These are phyloP conservation scores for Uloborus plumipes DNA, from an alignment of 2,888 invertebrate genomes.

Conservation along the genomic window DNA sequence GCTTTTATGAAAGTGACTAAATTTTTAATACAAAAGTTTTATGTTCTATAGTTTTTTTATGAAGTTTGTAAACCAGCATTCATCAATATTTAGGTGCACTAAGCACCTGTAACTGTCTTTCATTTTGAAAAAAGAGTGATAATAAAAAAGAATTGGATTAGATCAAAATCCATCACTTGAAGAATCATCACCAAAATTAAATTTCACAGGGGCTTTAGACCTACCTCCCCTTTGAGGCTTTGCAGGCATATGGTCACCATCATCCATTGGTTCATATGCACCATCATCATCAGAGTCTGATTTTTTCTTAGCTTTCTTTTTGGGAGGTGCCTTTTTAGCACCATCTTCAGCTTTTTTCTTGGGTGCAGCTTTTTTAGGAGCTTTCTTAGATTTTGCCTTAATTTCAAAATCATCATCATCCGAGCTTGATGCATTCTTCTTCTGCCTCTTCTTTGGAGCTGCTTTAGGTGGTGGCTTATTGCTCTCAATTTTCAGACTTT, in stretches of 20 bases:
- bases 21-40: too few species aligned
- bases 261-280: conserved; percentile 34
- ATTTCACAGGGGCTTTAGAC: conserved; percentile 73
- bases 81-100: too few species aligned
- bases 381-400: conserved; percentile 55
- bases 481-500: conserved; percentile 8
- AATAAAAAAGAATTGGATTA: too few species aligned
- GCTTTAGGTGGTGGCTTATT: conserved; percentile 29
- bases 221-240: conserved; percentile 73
- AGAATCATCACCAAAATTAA: conserved; percentile 72
- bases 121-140: too few species aligned
- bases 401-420: conserved; percentile 55
- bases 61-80: too few species aligned
- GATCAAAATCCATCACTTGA: conserved; percentile 61
- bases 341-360: conserved; percentile 55
- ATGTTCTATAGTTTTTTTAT: too few species aligned
- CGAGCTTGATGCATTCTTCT: conserved; percentile 16
- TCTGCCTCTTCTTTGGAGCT: conserved; percentile 27
- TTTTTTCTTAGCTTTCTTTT: conserved; percentile 65
- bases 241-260: conserved; percentile 40
- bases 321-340: conserved; percentile 65
- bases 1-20: too few species aligned
- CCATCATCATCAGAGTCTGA: conserved; percentile 30
- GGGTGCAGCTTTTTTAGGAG: conserved; percentile 38
- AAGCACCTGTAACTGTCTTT: too few species aligned